phyloP scores from a whole-genome alignment of 2,888 invertebrate genomes.

The Eubasilissa splendida region DNA sequence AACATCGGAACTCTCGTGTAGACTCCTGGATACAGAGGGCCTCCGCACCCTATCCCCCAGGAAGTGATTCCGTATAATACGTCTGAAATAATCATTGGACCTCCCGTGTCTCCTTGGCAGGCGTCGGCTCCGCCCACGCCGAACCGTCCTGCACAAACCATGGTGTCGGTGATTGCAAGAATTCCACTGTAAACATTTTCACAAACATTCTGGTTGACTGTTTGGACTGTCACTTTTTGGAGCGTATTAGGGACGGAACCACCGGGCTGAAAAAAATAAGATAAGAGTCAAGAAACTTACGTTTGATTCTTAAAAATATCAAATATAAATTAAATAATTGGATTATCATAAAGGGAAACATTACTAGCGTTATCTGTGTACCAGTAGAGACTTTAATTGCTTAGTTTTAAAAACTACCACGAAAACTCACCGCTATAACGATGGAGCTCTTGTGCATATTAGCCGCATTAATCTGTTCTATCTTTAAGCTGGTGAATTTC shows the following conservation, averaged over 20 bases:
- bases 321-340: too few species aligned
- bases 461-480: too few species aligned
- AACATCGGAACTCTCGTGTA: conserved; percentile 67
- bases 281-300: too few species aligned
- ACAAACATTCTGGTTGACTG: conserved; percentile 44
- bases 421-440: too few species aligned
- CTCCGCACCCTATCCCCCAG: conserved; percentile 71
- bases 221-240: conserved; percentile 40
- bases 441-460: too few species aligned
- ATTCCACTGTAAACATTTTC: conserved; percentile 19
- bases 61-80: conserved; percentile 72
- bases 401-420: too few species aligned
- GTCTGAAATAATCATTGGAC: conserved; percentile 67
- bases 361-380: too few species aligned
- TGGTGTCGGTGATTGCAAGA: conserved; percentile 63
- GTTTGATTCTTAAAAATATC: too few species aligned
- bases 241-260: conserved; percentile 23
- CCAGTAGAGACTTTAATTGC: too few species aligned
- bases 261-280: conserved; percentile 32
- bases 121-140: conserved; percentile 67
- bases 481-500: too few species aligned
- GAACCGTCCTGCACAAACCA: conserved; percentile 68
- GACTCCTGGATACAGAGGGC: conserved; percentile 71
- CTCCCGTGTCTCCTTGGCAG: conserved; percentile 73
- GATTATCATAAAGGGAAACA: too few species aligned